These are phyloP conservation scores for Prionace glauca DNA, from an alignment of 2,797 vertebrate genomes.

Conservation along the genomic window DNA sequence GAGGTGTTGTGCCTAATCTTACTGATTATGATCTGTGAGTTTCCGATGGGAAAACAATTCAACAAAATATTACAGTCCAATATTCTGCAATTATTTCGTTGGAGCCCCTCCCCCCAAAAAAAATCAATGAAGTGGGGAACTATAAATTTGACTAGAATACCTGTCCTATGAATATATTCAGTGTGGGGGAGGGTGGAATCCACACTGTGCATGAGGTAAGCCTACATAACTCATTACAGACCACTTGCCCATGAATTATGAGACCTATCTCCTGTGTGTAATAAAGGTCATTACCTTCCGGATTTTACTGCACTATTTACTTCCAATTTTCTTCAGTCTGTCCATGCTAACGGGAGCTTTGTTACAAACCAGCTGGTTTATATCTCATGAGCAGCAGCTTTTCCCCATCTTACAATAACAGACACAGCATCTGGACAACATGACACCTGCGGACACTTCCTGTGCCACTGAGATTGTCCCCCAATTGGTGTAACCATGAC, in stretches of 20 bases:
- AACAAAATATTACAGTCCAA: not conserved
- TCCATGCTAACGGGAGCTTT: no score
- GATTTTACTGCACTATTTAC: not conserved
- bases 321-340: not conserved
- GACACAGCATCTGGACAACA: not conserved
- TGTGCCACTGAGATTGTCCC: not conserved
- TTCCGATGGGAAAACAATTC: not conserved
- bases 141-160: conserved; percentile 25
- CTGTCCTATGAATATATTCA: not conserved
- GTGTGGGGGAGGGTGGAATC: not conserved
- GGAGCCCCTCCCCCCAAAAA: not conserved
- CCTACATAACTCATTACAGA: not conserved
- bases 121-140: not conserved
- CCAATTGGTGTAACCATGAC: not conserved
- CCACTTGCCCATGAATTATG: not conserved
- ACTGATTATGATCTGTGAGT: no score
- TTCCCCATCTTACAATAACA: no score
- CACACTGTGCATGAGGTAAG: not conserved
- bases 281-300: conserved; percentile 8
- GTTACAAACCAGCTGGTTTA: not conserved
- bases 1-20: no score
- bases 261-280: not conserved
- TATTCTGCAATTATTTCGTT: not conserved
- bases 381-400: no score
- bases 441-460: not conserved